Percentiles rank a stretch among this genome's conserved stretches.
These are phyloP conservation scores for Catharus minimus DNA, from an alignment of 2,113 vertebrate species.

Conservation along the genomic window DNA sequence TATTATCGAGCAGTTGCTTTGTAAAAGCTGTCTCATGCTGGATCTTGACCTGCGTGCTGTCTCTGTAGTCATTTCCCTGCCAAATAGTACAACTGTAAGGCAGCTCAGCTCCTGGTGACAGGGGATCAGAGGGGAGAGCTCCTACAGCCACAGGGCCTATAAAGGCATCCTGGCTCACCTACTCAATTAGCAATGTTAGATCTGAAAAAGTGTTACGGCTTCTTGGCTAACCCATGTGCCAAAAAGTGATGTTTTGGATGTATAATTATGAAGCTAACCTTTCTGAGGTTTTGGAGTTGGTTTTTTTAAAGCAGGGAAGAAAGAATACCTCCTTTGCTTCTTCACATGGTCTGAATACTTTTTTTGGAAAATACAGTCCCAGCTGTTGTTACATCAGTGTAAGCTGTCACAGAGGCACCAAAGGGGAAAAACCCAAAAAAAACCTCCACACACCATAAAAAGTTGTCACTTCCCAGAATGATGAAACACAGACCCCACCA, in stretches of 20 bases:
- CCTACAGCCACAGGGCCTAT: neutral
- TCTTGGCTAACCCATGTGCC: neutral
- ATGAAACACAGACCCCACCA: neutral
- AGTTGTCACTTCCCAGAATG: neutral
- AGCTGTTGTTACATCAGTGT: neutral
- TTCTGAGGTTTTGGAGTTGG: neutral
- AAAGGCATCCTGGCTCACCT: neutral
- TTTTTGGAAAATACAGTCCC: neutral
- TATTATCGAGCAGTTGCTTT: neutral
- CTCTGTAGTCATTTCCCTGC: neutral
- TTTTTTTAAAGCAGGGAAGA: neutral
- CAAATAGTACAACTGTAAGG: neutral
- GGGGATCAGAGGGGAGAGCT: neutral
- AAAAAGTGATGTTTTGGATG: neutral
- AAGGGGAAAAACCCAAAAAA: neutral
- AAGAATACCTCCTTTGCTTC: neutral
- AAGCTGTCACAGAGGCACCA: neutral
- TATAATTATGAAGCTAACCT: neutral
- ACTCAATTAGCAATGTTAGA: neutral
- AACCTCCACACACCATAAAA: neutral
- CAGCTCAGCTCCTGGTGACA: neutral
- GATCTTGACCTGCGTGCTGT: neutral
- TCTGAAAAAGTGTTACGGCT: neutral
- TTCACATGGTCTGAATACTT: neutral
- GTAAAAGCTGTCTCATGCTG: neutral